A percentile compares a stretch with the other conserved stretches of the same genome.
phyloP scores from a whole-genome alignment of 1,140 invertebrate genomes.

The Aphelenchoides fujianensis region DNA sequence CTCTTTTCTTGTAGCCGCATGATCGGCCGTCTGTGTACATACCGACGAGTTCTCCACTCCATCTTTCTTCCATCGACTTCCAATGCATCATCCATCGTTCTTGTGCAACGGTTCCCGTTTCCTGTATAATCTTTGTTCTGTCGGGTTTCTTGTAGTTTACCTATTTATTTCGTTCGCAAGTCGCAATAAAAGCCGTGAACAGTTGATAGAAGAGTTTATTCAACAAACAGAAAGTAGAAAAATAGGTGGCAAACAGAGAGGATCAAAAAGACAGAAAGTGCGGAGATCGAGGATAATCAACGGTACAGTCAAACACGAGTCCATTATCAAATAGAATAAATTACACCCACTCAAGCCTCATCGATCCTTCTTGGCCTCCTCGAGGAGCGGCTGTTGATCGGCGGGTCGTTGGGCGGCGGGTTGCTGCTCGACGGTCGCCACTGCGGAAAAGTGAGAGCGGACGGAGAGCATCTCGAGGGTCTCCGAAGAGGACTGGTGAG shows the following conservation, averaged over 20 bases:
- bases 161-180: too few species aligned
- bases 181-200: neutral
- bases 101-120: neutral
- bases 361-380: too few species aligned
- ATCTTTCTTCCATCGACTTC: neutral
- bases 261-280: too few species aligned
- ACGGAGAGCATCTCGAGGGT: slow-evolving; percentile 15
- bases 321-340: too few species aligned
- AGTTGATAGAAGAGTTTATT: neutral
- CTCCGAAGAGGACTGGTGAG: neutral
- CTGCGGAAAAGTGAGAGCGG: slow-evolving; percentile 11
- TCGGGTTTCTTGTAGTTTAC: neutral
- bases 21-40: neutral
- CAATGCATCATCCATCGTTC: too few species aligned
- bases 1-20: neutral
- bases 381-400: too few species aligned
- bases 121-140: neutral
- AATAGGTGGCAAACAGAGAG: too few species aligned
- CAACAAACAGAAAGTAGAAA: too few species aligned
- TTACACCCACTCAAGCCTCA: too few species aligned
- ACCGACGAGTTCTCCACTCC: neutral
- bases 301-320: too few species aligned
- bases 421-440: neutral
- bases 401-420: too few species aligned
- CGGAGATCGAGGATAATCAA: too few species aligned